Conservation (phyloP, 2,797 vertebrate genomes). For the Anisognathus igniventris region DNA sequence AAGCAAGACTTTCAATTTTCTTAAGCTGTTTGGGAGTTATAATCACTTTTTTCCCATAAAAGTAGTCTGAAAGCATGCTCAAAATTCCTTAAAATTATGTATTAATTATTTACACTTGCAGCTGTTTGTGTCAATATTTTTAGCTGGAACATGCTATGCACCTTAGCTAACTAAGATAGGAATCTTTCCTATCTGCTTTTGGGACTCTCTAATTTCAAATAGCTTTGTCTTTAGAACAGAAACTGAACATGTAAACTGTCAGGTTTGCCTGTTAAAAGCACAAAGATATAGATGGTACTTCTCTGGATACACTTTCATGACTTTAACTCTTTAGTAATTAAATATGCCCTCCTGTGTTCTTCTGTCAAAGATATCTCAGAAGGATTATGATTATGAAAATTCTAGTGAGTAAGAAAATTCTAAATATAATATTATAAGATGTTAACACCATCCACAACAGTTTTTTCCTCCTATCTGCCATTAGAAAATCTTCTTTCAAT, state of each 20-base stretch:
- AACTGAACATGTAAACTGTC: not conserved
- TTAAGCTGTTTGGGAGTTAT: not conserved
- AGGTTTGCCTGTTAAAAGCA: not conserved
- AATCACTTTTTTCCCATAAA: not conserved
- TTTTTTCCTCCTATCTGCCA: not conserved
- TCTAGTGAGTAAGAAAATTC: not conserved
- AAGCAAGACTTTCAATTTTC: not conserved
- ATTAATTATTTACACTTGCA: not conserved
- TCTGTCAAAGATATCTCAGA: not conserved
- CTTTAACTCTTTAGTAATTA: not conserved
- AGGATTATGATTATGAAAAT: not conserved
- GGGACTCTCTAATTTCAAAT: not conserved
- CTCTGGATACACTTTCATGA: not conserved
- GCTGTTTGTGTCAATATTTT: not conserved
- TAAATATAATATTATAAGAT: not conserved
- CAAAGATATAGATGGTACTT: not conserved
- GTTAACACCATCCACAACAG: not conserved
- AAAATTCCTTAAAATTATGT: not conserved
- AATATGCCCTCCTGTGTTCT: not conserved
- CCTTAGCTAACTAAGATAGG: not conserved
- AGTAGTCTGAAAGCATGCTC: not conserved
- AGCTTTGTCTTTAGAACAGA: not conserved
- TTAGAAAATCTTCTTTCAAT: conserved; percentile 3
- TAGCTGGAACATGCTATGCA: not conserved
- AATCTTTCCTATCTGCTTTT: not conserved